Base-by-base conservation (phyloP, 2,888 invertebrate genomes). In the Ormyrus thymus region DNA sequence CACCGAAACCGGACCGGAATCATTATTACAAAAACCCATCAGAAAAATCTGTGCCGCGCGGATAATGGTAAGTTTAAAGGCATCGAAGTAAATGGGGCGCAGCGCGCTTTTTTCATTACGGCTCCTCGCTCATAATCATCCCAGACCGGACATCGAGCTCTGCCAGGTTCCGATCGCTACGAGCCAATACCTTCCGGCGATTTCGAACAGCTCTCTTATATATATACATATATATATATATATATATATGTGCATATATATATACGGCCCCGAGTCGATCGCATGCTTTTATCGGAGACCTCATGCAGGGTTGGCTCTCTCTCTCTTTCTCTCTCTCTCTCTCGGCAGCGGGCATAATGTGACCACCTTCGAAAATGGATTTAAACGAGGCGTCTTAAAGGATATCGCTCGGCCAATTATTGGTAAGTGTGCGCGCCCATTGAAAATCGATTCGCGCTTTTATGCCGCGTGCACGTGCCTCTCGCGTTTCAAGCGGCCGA, bases 171-270 rank as follows among this genome's bases (percentile, higher is more conserved):
- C 73, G 78, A 71, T 62, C 68, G 72, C 62, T 78, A 74, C 64
- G 74, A 65, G 64, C 74, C 74, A 74, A 78, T 74, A 64, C 46
- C 78, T 78, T 78, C 78, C 78, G 78, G 74, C 74, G 70, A 78
- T 78, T 78, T 78, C 51, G 64, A 29, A 64, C 65, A 29, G 29
- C 70, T 70, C 64, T 64, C 43, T 46, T 62, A 29, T 59, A 50
- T 50, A 70, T 11, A 43, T 15, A 13, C 48, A 46, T 10, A 55
- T n/a, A 45, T 46, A 46, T 15, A 51, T 56, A 15, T 45, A 45
- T 56, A 50, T 29, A 51, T 45, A 45, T 56, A 50, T 29, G n/a
- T n/a, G n/a, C n/a, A 46, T 15, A 51, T 56, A 15, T 45, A 45
- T 56, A 50, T 29, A 51, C 50, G 9, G 59, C 43, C 10, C 46